phyloP scores from a whole-genome alignment of 2,797 vertebrate genomes.

The Cirrhinus mrigala region DNA sequence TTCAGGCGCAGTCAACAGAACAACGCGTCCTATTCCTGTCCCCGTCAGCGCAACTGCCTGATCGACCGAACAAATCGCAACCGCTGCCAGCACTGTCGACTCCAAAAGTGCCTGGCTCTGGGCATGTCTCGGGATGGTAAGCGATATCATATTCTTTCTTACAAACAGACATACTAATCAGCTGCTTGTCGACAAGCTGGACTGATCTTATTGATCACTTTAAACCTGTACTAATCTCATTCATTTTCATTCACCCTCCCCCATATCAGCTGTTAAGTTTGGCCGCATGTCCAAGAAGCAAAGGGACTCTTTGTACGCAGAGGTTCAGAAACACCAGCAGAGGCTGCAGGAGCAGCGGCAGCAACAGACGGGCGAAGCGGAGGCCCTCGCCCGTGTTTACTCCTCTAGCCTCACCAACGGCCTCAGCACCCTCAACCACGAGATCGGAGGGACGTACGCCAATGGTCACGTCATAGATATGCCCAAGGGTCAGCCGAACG shows the following conservation, averaged over 20 bases:
- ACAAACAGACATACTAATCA: background rate
- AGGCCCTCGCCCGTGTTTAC: conserved; percentile 94
- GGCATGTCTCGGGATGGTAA: conserved; percentile 99
- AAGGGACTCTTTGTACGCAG: conserved; percentile 95
- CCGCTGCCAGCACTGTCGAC: conserved; percentile 98
- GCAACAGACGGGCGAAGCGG: conserved; percentile 93
- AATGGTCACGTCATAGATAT: conserved; percentile 95
- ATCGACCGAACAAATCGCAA: conserved; percentile 99
- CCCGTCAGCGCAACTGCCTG: conserved; percentile 99
- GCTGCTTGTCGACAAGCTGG: conserved; percentile 1
- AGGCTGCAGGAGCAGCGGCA: conserved; percentile 93
- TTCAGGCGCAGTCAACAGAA: conserved; percentile 99
- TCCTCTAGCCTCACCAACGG: conserved; percentile 91
- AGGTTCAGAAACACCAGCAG: conserved; percentile 98
- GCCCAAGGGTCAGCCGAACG: conserved; percentile 88
- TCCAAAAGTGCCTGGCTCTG: conserved; percentile 99
- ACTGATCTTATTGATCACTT: background rate
- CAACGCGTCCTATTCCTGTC: conserved; percentile 98
- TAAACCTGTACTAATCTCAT: background rate
- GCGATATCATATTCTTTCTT: conserved; percentile 49
- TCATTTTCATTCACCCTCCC: background rate
- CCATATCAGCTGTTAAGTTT: conserved; percentile 93
- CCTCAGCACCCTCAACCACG: conserved; percentile 89
- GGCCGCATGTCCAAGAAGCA: conserved; percentile 99
- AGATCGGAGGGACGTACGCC: conserved; percentile 90